Evolutionary conservation across 1,140 invertebrate genomes (phyloP), one percentile per base, ranked within the genome.

Genomic region (Samia ricini): DNA sequence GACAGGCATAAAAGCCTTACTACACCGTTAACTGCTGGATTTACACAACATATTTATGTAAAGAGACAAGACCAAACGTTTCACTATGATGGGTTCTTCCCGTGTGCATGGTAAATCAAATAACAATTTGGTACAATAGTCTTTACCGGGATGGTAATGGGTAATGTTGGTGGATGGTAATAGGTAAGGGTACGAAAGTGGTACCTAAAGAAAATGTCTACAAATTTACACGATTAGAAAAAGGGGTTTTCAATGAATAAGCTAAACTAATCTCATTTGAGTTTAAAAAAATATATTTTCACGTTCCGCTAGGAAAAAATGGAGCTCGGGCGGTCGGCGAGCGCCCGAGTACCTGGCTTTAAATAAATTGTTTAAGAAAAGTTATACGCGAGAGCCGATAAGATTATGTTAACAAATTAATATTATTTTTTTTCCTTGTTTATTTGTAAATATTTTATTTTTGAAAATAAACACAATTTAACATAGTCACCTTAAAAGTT

Each of bases 301-400:
- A 52, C 36, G 61, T 68, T 65, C 66, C 54, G 57, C 10, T 42
- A 42, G 33, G 49, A 69, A 69, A 68, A 61, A 56, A n/a, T n/a
- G n/a, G 56, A 64, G 54, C 62, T 67, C 59, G 64, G 66, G 57
- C 56, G 49, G 64, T 52, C 51, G 12, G 15, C 33, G 33, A 42
- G n/a, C 4, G n/a, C n/a, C n/a, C 33, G 3, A 42, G 4, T 42
- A 42, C 12, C 48, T 52, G 60, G 66, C 51, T 61, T 69, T 74
- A 80, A 77, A 74, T 76, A 73, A 77, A 75, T 80, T 74, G 74
- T 80, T 77, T 74, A 58, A 60, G 63, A 65, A 64, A 68, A 69
- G 63, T 64, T 65, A 72, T 63, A n/a, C 64, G 59, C 48, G 63
- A 36, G 61, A 42, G 22, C 10, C 33, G 69, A 77, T 65, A 58